phyloP scores from a whole-genome alignment of 1,140 invertebrate genomes.

The Drosophila seguyi region DNA sequence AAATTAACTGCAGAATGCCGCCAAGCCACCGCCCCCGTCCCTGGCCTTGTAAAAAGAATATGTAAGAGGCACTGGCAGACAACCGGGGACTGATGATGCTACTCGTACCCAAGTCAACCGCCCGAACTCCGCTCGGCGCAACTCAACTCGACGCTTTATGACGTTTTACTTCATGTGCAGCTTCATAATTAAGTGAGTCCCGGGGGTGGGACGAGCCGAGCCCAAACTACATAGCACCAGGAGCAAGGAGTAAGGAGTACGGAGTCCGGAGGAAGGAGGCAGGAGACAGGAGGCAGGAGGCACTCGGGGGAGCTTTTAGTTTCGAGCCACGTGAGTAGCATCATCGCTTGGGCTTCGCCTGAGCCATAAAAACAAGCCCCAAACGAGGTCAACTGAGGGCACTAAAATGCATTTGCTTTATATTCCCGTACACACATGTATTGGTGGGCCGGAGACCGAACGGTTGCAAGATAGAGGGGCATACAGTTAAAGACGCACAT shows the following conservation, averaged over 20 bases:
- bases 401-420: conserved; percentile 76
- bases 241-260: neutral
- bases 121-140: conserved; percentile 15
- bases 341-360: conserved; percentile 66
- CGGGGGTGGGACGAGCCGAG: conserved; percentile 8
- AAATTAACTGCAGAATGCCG: conserved; percentile 81
- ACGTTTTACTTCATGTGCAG: conserved; percentile 82
- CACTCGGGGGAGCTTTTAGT: conserved; percentile 78
- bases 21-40: conserved; percentile 13
- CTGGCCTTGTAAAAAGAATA: conserved; percentile 33
- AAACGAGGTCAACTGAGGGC: conserved; percentile 79
- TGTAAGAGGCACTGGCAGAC: conserved; percentile 46
- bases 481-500: conserved; percentile 77
- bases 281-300: neutral
- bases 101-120: conserved; percentile 61
- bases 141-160: conserved; percentile 79
- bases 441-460: neutral
- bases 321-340: conserved; percentile 81
- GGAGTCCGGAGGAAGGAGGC: neutral
- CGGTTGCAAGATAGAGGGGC: conserved; percentile 9
- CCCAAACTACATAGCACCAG: conserved; percentile 36
- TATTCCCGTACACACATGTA: conserved; percentile 18
- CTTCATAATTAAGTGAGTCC: conserved; percentile 81
- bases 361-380: conserved; percentile 76
- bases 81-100: conserved; percentile 57